These are phyloP conservation scores for Chiloscyllium plagiosum DNA, from an alignment of 2,113 vertebrate species.

Conservation along the genomic window DNA sequence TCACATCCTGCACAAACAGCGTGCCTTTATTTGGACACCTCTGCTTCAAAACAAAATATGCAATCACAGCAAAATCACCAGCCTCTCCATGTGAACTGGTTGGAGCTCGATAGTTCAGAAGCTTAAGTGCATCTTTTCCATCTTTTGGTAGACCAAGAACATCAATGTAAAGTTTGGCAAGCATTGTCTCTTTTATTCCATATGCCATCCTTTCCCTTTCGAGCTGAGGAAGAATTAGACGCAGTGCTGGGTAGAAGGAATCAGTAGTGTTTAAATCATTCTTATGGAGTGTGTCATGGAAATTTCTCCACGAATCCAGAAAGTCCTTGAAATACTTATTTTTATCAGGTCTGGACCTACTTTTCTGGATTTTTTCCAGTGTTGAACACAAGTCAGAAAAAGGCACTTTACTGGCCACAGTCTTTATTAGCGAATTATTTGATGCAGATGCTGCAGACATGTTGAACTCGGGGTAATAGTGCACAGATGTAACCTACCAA, in stretches of 20 bases:
- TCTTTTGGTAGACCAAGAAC: constrained; percentile 79
- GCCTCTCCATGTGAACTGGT: constrained; percentile 68
- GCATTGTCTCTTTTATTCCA: constrained; percentile 93
- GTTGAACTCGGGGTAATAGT: not conserved
- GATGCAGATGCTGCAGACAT: constrained; percentile 53
- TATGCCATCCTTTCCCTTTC: constrained; percentile 93
- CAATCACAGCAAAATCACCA: constrained; percentile 84
- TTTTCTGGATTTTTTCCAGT: constrained; percentile 80
- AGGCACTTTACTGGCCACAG: constrained; percentile 79
- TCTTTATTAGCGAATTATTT: constrained; percentile 44
- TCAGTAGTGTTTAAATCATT: constrained; percentile 67
- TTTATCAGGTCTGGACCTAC: constrained; percentile 77
- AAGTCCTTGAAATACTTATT: constrained; percentile 72
- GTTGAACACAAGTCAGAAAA: constrained; percentile 80
- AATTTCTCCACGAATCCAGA: constrained; percentile 83
- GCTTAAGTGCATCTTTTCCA: constrained; percentile 83
- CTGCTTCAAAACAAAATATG: constrained; percentile 87
- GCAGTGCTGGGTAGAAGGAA: constrained; percentile 92
- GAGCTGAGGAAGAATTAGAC: constrained; percentile 81
- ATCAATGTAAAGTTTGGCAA: constrained; percentile 91
- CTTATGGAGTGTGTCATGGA: constrained; percentile 81
- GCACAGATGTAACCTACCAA: constrained; percentile 1
- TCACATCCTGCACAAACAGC: constrained; percentile 79
- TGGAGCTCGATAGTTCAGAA: constrained; percentile 84
- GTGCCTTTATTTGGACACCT: constrained; percentile 72